Evolutionary conservation across 2,888 invertebrate species (phyloP).

Genomic region (Agrotis exclamationis): DNA sequence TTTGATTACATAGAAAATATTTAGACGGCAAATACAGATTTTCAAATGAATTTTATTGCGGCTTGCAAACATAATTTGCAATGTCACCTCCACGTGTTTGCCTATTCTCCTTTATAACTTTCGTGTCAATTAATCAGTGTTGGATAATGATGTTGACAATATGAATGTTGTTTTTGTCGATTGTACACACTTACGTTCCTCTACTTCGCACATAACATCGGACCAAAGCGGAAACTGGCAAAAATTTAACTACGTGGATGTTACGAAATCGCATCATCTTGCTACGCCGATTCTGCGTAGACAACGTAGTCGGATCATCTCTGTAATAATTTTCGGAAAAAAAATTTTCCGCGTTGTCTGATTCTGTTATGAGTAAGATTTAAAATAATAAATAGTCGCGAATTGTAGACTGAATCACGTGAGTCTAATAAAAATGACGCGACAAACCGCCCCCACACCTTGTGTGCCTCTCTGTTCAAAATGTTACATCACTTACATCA

Average conservation of each 20-base stretch:
- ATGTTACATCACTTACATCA: constrained; percentile 31
- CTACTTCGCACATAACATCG: constrained; percentile 40
- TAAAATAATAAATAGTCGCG: constrained; percentile 43
- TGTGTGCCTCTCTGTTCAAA: constrained; percentile 25
- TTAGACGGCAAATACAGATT: constrained; percentile 33
- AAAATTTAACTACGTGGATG: constrained; percentile 15
- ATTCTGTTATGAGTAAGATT: constrained; percentile 39
- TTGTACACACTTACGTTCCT: constrained; percentile 18
- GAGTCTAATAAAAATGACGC: constrained; percentile 49
- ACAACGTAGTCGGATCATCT: not conserved
- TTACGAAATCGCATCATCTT: constrained; percentile 37
- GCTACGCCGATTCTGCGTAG: constrained; percentile 27
- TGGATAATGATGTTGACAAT: constrained; percentile 35
- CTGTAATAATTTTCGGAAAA: constrained; percentile 33
- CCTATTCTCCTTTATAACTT: constrained; percentile 22
- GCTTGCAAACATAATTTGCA: constrained; percentile 33
- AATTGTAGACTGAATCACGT: constrained; percentile 44
- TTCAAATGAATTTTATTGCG: constrained; percentile 21
- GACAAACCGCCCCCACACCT: constrained; percentile 43
- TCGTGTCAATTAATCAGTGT: constrained; percentile 25
- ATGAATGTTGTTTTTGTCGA: constrained; percentile 43
- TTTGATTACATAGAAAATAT: constrained; percentile 43
- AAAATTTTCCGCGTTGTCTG: constrained; percentile 36
- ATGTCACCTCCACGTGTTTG: constrained; percentile 41
- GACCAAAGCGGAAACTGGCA: constrained; percentile 33